These are phyloP conservation scores for Fistularia tabacaria DNA, from an alignment of 2,797 vertebrate species.

Conservation along the genomic window DNA sequence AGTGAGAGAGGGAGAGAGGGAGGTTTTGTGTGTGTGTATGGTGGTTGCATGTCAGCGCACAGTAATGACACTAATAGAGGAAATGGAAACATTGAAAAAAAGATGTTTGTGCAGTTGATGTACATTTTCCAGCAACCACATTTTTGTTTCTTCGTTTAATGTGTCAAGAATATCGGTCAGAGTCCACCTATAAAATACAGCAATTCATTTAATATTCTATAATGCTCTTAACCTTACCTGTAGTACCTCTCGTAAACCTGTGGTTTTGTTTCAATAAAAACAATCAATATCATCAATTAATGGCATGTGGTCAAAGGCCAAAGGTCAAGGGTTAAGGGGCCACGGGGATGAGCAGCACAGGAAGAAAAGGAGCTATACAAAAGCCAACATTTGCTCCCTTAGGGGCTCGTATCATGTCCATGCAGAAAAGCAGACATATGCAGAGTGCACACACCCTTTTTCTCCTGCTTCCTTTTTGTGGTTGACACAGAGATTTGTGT, in stretches of 20 bases:
- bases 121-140: too few species aligned
- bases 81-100: background rate
- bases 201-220: background rate
- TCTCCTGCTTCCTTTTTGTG: too few species aligned
- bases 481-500: too few species aligned
- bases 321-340: conserved; percentile 39
- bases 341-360: conserved; percentile 31
- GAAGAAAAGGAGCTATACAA: conserved; percentile 37
- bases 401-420: conserved; percentile 32
- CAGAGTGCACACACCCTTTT: background rate
- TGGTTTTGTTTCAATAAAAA: conserved; percentile 2
- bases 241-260: conserved; percentile 28
- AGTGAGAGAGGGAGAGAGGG: too few species aligned
- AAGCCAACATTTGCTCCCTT: conserved; percentile 29
- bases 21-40: background rate
- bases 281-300: too few species aligned
- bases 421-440: conserved; percentile 25
- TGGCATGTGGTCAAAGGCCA: conserved; percentile 15
- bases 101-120: too few species aligned
- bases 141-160: too few species aligned
- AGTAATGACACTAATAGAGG: background rate
- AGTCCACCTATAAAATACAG: background rate
- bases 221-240: conserved; percentile 10
- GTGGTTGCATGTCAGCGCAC: background rate
- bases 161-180: background rate